Base-by-base conservation (phyloP, 1,140 invertebrate species). In the Bombus picipes region DNA sequence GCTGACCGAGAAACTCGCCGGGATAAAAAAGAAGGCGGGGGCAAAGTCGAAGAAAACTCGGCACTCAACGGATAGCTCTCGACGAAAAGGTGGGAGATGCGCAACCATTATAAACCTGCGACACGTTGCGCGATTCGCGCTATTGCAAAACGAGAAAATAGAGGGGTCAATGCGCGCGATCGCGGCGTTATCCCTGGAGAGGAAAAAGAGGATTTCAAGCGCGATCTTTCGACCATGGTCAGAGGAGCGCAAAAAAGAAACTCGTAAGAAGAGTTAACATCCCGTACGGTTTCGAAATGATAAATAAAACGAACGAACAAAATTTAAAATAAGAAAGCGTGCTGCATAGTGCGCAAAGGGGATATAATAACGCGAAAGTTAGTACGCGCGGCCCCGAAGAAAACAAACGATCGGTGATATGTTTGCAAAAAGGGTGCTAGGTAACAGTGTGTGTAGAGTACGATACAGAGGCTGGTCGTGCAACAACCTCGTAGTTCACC, bases 401-500 rank as follows among this genome's bases (percentile, higher is more conserved):
- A 84, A 76, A 72, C 39, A 10, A 39, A 34, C 65, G 66, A 70
- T 13, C 13, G 12, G 47, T 39, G 25, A 73, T 59, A 89, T 89
- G 88, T 89, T 89, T 79, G 88, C 72, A 76, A 87, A 83, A 86
- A 89, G 85, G 76, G 65, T 79, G 74, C 39, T 86, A 86, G 83
- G 72, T 65, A 66, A 34, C 28, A 10, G 37, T 25, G 47, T 76
- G 37, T 39, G 43, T 74, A 66, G 79, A 89, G 62, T 43, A 79
- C 88, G 65, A 88, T 37, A 83, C 37, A 82, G 66, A 74, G 59
- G 66, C 73, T 87, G 81, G 57, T 32, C 75, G 74, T 83, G 87
- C 83, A 88, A 86, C 87, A 88, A 79, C 77, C 76, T 80, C 73
- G 39, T 57, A 59, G 85, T 81, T 83, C 81, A 65, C 68, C 73